Evolutionary conservation across 1,140 invertebrate genomes (phyloP).

Genomic region (Leptonema lineaticorne): DNA sequence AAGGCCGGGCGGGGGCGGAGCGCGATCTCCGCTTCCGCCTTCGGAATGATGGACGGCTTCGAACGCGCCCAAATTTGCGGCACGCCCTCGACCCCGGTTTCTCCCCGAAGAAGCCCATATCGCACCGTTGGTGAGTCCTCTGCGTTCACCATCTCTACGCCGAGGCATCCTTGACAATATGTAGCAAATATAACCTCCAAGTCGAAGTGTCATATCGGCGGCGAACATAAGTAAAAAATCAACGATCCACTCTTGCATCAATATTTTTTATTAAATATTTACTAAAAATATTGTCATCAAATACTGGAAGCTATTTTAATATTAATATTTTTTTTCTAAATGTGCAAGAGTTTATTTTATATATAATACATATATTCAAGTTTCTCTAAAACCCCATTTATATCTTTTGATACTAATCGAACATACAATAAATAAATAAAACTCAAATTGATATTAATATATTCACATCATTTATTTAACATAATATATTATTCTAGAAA

Average conservation of each 20-base stretch:
- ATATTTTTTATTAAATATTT: neutral
- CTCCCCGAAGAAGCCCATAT: neutral
- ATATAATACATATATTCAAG: too few relatives aligned
- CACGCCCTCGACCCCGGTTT: neutral
- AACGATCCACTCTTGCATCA: too few relatives aligned
- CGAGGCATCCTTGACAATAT: neutral
- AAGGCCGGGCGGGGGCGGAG: constrained; percentile 14
- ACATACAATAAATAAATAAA: neutral
- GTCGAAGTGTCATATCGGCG: neutral
- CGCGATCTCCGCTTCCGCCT: too few relatives aligned
- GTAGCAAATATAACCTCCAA: neutral
- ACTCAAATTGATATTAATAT: neutral
- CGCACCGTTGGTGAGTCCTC: neutral
- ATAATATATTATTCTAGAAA: neutral
- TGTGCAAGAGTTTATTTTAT: too few relatives aligned
- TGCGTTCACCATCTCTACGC: neutral
- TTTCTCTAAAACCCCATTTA: neutral
- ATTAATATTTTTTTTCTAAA: too few relatives aligned
- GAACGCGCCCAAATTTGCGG: neutral
- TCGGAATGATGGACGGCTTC: too few relatives aligned
- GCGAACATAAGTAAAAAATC: too few relatives aligned
- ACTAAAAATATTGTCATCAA: neutral
- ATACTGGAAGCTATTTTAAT: too few relatives aligned
- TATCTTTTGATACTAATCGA: neutral
- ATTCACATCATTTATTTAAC: neutral